Evolutionary conservation across 2,113 vertebrate species (phyloP).

Genomic region (Lethenteron reissneri): DNA sequence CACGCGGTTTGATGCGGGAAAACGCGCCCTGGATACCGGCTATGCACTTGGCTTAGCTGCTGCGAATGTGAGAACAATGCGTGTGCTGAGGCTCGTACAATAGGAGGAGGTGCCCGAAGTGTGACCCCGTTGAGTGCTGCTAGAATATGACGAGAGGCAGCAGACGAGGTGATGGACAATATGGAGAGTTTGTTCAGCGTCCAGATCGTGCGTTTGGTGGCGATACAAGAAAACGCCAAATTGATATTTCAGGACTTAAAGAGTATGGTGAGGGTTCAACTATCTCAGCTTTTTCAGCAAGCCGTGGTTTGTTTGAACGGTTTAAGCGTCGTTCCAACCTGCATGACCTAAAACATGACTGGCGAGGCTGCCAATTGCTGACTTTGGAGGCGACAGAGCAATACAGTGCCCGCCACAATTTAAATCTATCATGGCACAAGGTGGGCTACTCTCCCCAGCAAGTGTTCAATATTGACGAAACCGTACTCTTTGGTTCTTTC

Average conservation of each 20-base stretch:
- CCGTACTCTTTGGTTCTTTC: too few relatives aligned
- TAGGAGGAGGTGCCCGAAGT: not conserved
- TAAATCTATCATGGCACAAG: too few relatives aligned
- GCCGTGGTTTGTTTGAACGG: not conserved
- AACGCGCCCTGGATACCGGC: too few relatives aligned
- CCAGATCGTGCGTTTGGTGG: not conserved
- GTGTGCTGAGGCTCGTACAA: not conserved
- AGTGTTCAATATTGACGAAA: too few relatives aligned
- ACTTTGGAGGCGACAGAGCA: too few relatives aligned
- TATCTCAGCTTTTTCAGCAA: not conserved
- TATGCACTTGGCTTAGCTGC: too few relatives aligned
- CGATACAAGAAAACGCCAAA: not conserved
- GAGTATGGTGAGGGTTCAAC: not conserved
- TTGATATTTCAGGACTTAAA: not conserved
- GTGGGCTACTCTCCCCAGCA: too few relatives aligned
- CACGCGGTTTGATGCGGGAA: too few relatives aligned
- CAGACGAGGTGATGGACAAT: not conserved
- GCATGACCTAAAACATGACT: not conserved
- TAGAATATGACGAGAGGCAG: not conserved
- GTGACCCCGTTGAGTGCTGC: not conserved
- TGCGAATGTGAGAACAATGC: too few relatives aligned
- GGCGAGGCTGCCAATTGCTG: not conserved
- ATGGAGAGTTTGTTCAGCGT: slow-evolving; percentile 1
- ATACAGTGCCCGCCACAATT: too few relatives aligned
- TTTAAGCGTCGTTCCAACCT: not conserved